phyloP scores from a whole-genome alignment of 2,797 vertebrate species.

The Lates japonicus region DNA sequence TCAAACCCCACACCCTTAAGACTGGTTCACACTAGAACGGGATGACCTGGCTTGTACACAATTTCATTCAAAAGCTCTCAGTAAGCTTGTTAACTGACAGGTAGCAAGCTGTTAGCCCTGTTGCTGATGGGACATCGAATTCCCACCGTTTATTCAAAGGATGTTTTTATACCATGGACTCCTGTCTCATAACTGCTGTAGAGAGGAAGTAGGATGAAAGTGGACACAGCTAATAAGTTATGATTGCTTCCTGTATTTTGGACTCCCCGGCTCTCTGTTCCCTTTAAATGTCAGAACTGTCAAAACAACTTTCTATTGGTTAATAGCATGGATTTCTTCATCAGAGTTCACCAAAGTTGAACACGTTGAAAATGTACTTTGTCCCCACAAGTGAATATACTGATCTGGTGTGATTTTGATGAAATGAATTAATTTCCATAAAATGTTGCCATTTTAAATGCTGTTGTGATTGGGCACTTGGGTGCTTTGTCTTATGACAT shows the following conservation, averaged over 20 bases:
- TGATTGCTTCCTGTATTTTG: conserved; percentile 14
- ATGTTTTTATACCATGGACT: neutral
- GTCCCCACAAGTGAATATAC: neutral
- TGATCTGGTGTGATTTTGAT: neutral
- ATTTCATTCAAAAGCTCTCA: neutral
- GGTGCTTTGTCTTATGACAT: no score
- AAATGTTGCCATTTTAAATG: neutral
- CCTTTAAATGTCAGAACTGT: neutral
- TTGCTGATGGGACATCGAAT: neutral
- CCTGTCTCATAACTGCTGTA: no score
- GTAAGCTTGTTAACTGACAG: neutral
- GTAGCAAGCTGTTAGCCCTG: neutral
- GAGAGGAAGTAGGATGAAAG: neutral
- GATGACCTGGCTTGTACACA: neutral
- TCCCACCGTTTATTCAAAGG: neutral
- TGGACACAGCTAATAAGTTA: neutral
- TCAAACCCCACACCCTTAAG: neutral
- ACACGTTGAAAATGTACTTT: neutral
- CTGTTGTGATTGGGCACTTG: no score
- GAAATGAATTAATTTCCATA: neutral
- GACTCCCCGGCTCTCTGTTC: neutral
- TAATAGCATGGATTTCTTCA: neutral
- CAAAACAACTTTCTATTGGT: neutral
- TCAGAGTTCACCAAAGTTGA: neutral
- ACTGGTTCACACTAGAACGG: neutral